Conservation (phyloP, 2,113 vertebrate genomes). For the Salvator merianae region DNA sequence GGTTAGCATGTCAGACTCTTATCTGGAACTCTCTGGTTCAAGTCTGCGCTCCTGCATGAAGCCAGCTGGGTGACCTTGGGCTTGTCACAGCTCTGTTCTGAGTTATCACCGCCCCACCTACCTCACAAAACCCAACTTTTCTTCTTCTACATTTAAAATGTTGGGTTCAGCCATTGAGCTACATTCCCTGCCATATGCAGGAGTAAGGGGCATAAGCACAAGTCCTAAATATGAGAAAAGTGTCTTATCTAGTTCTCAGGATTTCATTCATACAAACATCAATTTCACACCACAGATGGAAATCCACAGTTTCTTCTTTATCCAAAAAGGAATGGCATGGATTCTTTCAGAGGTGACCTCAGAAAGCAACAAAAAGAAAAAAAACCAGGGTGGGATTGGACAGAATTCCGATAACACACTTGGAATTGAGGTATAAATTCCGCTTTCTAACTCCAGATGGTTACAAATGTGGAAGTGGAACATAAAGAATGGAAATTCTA, state of each 20-base stretch:
- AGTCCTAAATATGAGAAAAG: not conserved
- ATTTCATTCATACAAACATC: not conserved
- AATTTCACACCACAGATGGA: not conserved
- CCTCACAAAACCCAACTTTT: too few relatives aligned
- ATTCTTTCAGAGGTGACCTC: too few relatives aligned
- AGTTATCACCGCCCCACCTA: too few relatives aligned
- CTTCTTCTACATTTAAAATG: too few relatives aligned
- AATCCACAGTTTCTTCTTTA: not conserved
- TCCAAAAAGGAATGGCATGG: not conserved
- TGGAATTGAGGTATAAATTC: not conserved
- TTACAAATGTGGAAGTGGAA: not conserved
- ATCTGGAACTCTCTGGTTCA: too few relatives aligned
- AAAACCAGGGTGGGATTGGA: too few relatives aligned
- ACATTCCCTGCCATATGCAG: too few relatives aligned
- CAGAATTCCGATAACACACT: not conserved
- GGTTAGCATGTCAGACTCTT: too few relatives aligned
- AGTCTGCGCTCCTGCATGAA: too few relatives aligned
- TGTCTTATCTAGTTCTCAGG: not conserved
- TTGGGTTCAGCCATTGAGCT: too few relatives aligned
- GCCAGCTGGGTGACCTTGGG: too few relatives aligned
- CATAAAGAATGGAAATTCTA: not conserved
- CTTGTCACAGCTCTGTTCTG: too few relatives aligned
- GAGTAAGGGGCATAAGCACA: not conserved
- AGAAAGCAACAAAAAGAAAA: not conserved
- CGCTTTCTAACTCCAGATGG: not conserved